Base-by-base conservation (phyloP, 2,888 invertebrate genomes). In the Eilema caniola region DNA sequence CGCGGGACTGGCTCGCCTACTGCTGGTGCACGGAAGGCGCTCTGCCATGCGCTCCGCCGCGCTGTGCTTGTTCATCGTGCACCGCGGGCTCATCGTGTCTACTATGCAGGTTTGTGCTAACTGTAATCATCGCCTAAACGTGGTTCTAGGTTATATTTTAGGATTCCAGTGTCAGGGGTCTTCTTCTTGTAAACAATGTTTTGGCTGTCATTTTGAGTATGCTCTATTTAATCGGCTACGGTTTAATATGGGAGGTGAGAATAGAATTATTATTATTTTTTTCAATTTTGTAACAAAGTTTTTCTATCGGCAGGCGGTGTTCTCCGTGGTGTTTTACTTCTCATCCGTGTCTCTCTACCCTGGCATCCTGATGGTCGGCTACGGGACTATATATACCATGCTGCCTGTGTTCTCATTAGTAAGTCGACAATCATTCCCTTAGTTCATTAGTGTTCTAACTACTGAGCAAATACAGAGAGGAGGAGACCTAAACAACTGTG, bases 361-460 rank as follows among this genome's bases (percentile, higher is more conserved):
- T 91, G 99, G 99, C n/a, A 98, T 99, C 86, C 96, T 99, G 65
- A 99, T 99, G 98, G 99, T 99, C 66, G 99, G 99, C 95, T 99
- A 99, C 90, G 99, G 99, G 28, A 99, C 99, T 0, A 95, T 99
- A 61, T 99, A 99, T 94, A 99, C 99, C 5, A 99, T 99, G 98
- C 98, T 99, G 84, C 99, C 99, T 0, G 99, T 99, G 25, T 99
- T 99, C 93, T 99, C 98, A 14, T 89, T 96, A 86, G 96, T 95
- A 79, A 93, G 90, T 69, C 3, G 2, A 62, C 14, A 20, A 0
- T 11, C 37, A 33, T 25, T 64, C 23, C 47, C 23, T 24, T 37
- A 11, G 1, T 23, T 56, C n/a, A 10, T 7, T 14, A 23, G n/a
- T 57, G 0, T n/a, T 56, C 23, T 1, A 37, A 56, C 53, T 10